Base-by-base conservation (phyloP, 2,888 invertebrate species). In the Melanotus villosus region DNA sequence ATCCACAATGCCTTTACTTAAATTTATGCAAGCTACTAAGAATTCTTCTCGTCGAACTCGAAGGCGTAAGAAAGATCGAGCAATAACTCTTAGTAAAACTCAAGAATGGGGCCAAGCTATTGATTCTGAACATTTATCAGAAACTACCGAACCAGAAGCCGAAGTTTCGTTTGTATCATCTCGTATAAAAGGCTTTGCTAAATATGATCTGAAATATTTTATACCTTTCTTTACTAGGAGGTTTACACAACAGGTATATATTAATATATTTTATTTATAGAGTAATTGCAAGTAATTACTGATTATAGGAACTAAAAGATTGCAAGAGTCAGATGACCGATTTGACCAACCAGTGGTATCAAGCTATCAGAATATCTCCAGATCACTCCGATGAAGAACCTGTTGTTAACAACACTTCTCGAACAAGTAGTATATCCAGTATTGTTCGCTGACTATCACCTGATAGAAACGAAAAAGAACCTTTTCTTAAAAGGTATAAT, bases 241-340 rank as follows among this genome's bases (percentile, higher is more conserved):
- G 76, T 98, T 98, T 81, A 98, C 98, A 5, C 96, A 97, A 82
- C 94, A 96, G 90, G 93, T 93, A 84, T 80, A 79, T 72, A 10
- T 14, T 47, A n/a, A n/a, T n/a, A n/a, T n/a, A n/a, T n/a, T n/a
- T n/a, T n/a, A n/a, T n/a, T n/a, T n/a, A n/a, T n/a, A n/a, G n/a
- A n/a, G n/a, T n/a, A n/a, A n/a, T n/a, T n/a, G n/a, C n/a, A n/a
- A n/a, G n/a, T n/a, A n/a, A n/a, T n/a, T n/a, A 26, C 16, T 54
- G 76, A 68, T 78, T 81, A n/a, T 86, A 95, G 92, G 98, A 98
- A 86, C 86, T 98, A 73, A 94, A 95, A 82, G 98, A 98, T 84
- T 98, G 98, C 81, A 96, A 96, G 84, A 95, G 94, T 76, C 97
- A 98, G 86, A 97, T 98, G 96, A 95, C 95, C 1, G 96, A 96